Evolutionary conservation across 2,113 vertebrate genomes (phyloP).

Genomic region (Amphiprion percula): DNA sequence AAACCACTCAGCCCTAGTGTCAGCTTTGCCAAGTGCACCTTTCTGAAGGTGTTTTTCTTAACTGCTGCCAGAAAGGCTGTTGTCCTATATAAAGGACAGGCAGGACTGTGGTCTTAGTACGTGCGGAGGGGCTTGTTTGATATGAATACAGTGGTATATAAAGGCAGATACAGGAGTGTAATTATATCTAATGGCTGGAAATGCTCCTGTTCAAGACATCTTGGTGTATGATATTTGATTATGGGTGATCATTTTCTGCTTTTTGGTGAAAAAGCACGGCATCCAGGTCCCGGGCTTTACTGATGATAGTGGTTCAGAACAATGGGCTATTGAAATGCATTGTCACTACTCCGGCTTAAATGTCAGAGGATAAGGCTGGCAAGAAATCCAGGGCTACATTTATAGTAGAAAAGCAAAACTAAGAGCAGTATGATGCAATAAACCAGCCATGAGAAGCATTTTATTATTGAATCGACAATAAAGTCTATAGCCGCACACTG

Average conservation of each 20-base stretch:
- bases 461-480: conserved; percentile 1
- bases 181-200: conserved; percentile 83
- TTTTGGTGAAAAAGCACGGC: conserved; percentile 75
- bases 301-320: conserved; percentile 83
- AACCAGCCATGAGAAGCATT: conserved; percentile 22
- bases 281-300: conserved; percentile 67
- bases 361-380: conserved; percentile 65
- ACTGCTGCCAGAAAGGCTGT: conserved; percentile 58
- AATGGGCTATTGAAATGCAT: conserved; percentile 84
- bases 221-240: conserved; percentile 79
- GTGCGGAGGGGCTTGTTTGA: conserved; percentile 70
- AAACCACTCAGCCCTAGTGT: conserved; percentile 63
- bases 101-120: conserved; percentile 47
- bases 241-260: conserved; percentile 83
- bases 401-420: conserved; percentile 45
- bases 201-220: conserved; percentile 82
- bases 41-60: conserved; percentile 70
- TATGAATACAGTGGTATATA: conserved; percentile 78
- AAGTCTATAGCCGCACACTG: neutral
- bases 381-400: conserved; percentile 62
- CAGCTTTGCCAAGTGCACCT: conserved; percentile 39
- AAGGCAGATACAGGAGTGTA: conserved; percentile 77
- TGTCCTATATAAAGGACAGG: conserved; percentile 57
- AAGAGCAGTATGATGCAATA: conserved; percentile 42
- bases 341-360: conserved; percentile 76